Base-by-base conservation (phyloP, 2,113 vertebrate genomes). In the Naja naja region DNA sequence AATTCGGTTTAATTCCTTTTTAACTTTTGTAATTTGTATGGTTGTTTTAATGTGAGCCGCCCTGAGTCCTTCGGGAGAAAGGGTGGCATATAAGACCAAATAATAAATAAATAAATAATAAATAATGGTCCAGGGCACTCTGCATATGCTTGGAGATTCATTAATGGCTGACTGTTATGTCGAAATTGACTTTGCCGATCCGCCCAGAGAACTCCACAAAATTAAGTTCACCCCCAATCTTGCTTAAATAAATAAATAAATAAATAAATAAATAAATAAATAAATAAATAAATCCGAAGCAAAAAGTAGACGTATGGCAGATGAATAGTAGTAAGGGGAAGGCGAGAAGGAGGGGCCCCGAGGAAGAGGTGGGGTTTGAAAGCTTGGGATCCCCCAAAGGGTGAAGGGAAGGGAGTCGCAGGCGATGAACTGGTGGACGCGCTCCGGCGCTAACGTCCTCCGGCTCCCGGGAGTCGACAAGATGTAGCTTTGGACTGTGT, bases 401-500 rank as follows among this genome's bases (percentile, higher is more conserved):
- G 95, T 91, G 95, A 90, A 90, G 94, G 5, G 43, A 53, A 64
- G 23, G 20, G 56, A 93, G 86, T 53, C 9, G 91, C 39, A 54
- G 74, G 53, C 4, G 58, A 34, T 12, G 91, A 94, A 93, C 55
- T 95, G 54, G 95, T 4, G 43, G 14, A 25, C 58, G 92, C 49
- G 93, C 25, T 47, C 45, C 3, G 43, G 3, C 5, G 45, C 87
- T 20, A 45, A 3, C 25, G 58, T 18, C 11, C 56, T n/a, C 8
- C 45, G 0, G 92, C 88, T 25, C 2, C 52, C 2, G 58, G 9
- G 12, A 27, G 1, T 25, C 39, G 90, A 23, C 23, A 39, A 7
- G 55, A 45, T 0, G 93, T 27, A 55, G 92, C 23, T 1, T 86
- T 27, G 18, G 14, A 91, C 47, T 91, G 34, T 91, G 11, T 18